A percentile compares a stretch with the other conserved stretches of the same genome.
Conservation (phyloP, 2,797 vertebrate genomes). For the Falco concolor region DNA sequence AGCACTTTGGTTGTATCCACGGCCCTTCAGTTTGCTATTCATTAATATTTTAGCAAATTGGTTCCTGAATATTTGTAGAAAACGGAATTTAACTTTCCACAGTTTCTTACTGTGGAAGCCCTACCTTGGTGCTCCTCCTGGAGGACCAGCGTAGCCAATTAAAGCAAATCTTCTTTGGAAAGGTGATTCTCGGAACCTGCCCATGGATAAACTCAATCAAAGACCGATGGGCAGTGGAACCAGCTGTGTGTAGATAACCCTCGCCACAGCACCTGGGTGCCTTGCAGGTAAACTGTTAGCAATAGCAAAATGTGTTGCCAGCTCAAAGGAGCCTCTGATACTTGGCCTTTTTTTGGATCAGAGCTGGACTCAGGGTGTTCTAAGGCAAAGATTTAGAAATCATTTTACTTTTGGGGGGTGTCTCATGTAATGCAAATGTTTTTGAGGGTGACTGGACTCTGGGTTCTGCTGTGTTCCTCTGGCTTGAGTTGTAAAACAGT, state of each 20-base stretch:
- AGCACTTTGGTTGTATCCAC: background rate
- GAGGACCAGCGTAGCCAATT: background rate
- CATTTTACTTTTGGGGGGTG: fast-evolving
- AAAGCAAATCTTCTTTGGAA: background rate
- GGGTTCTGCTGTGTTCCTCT: background rate
- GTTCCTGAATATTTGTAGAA: conserved; percentile 17
- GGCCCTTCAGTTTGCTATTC: background rate
- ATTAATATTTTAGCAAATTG: conserved; percentile 56
- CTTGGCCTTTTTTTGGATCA: background rate
- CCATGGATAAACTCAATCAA: background rate
- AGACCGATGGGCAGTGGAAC: background rate
- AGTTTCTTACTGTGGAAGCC: background rate
- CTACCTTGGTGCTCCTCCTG: background rate
- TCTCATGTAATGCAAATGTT: background rate
- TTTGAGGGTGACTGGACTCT: background rate
- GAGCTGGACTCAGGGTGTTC: background rate
- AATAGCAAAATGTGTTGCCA: background rate
- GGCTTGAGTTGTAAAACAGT: background rate
- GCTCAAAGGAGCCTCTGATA: background rate
- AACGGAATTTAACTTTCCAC: background rate
- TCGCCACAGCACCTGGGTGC: background rate
- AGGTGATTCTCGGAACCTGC: background rate
- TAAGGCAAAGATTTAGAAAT: background rate
- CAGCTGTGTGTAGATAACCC: background rate
- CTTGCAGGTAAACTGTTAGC: background rate